Evolutionary conservation across 2,888 invertebrate species (phyloP), one percentile per base, ranked within the genome.

Genomic region (Zygogramma bicolorata): DNA sequence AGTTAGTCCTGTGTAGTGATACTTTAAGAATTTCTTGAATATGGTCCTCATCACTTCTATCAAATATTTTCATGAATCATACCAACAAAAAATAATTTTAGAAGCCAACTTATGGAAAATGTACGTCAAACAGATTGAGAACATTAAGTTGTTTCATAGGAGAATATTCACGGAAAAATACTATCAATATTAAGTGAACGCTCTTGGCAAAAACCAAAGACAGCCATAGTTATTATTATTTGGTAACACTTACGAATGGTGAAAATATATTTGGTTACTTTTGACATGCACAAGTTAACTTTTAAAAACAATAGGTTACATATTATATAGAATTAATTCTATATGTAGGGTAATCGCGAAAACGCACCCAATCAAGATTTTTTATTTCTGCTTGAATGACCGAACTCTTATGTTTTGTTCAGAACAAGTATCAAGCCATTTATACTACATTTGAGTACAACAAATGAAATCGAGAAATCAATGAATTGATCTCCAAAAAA

Each of bases 211-310:
- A 80, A 75, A 53, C 73, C 71, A 78, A 70, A 77, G 79, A 84
- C 84, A 83, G 83, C 82, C 83, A 83, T 82, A 82, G 80, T 79
- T 82, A 82, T 81, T 78, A 82, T 83, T 85, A 84, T 85, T 85
- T 85, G 53, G 53, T 85, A 85, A 86, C 85, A 86, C 82, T 84
- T 83, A 84, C 77, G 82, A 85, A 84, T 84, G 84, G 84, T 84
- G 83, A 85, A 85, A 83, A 77, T 78, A 77, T 79, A 80, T 80
- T 80, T 79, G 79, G 79, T 79, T 80, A 78, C 77, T 78, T 78
- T 77, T 69, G 73, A 80, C 80, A 81, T 81, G 80, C 81, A 81
- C 77, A 77, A 79, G 76, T 79, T 79, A 79, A 77, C 68, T 74
- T 76, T 70, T 76, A 31, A 74, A 78, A 79, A 77, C 70, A 77